phyloP scores from a whole-genome alignment of 2,888 invertebrate genomes.

The Lasius platythorax region DNA sequence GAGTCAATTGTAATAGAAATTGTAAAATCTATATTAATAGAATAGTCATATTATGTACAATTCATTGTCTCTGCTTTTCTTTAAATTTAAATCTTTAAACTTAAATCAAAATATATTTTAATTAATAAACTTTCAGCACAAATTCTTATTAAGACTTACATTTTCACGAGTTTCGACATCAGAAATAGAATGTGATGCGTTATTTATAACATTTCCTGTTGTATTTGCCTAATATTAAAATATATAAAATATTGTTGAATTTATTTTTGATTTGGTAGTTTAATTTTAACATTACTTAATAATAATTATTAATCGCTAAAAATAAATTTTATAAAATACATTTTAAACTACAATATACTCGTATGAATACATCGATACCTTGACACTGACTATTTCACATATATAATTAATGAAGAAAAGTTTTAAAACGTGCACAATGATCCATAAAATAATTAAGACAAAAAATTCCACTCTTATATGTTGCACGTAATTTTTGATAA shows the following conservation, averaged over 20 bases:
- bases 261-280: too few species aligned
- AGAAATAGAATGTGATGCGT: background rate
- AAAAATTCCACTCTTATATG: background rate
- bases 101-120: too few species aligned
- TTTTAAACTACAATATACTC: background rate
- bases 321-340: background rate
- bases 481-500: background rate
- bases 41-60: too few species aligned
- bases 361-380: background rate
- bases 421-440: background rate
- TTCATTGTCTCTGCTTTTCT: background rate
- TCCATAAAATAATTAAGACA: too few species aligned
- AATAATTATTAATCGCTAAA: background rate
- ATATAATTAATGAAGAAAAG: background rate
- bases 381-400: background rate
- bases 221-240: slow-evolving; percentile 2
- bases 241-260: too few species aligned
- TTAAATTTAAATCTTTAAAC: background rate
- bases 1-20: slow-evolving; percentile 1
- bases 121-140: background rate
- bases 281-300: background rate
- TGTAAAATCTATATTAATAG: background rate
- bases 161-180: background rate
- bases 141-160: background rate
- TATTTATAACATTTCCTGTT: background rate